Percentiles rank a stretch among this genome's conserved stretches.
phyloP scores from a whole-genome alignment of 2,888 invertebrate genomes.

The Epirrita christyi region DNA sequence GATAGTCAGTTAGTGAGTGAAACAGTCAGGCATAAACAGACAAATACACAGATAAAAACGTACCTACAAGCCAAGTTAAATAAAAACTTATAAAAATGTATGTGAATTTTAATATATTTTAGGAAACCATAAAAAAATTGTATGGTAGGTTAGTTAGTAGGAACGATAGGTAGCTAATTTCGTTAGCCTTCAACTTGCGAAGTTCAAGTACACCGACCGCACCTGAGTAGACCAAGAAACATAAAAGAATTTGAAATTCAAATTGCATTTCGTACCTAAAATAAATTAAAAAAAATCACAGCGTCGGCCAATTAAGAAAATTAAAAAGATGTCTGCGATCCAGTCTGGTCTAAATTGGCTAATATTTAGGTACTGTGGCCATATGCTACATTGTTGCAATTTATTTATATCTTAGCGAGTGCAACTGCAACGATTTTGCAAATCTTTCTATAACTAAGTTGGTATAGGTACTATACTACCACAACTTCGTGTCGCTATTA shows the following conservation, averaged over 20 bases:
- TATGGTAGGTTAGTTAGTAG: too few relatives aligned
- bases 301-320: conserved; percentile 32
- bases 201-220: conserved; percentile 15
- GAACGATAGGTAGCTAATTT: background rate
- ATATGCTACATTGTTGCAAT: conserved; percentile 23
- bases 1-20: too few relatives aligned
- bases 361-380: conserved; percentile 23
- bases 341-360: conserved; percentile 37
- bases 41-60: too few relatives aligned
- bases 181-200: conserved; percentile 22
- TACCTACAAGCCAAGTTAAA: too few relatives aligned
- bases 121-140: too few relatives aligned
- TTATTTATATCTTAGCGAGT: background rate
- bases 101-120: too few relatives aligned
- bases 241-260: conserved; percentile 29
- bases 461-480: too few relatives aligned
- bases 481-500: too few relatives aligned
- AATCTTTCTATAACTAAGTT: background rate
- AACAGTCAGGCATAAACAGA: too few relatives aligned
- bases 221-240: conserved; percentile 15
- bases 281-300: conserved; percentile 32
- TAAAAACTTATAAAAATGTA: too few relatives aligned
- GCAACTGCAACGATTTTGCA: background rate
- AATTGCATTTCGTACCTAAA: conserved; percentile 16
- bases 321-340: conserved; percentile 32